Conservation (phyloP, 2,113 vertebrate genomes). For the Pyxicephalus adspersus region DNA sequence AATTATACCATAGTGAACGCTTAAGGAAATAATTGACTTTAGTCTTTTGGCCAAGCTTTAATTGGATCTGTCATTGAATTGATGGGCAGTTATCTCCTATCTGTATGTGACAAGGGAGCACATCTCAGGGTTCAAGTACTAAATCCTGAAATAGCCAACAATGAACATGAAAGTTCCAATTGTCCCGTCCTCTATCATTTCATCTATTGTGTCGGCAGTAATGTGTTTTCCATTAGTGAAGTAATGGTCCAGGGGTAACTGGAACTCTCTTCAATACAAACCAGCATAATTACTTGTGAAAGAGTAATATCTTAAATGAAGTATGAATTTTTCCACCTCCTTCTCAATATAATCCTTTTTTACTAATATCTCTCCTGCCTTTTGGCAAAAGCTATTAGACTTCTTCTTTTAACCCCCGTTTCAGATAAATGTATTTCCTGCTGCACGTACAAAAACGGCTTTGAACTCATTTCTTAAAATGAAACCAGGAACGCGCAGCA, state of each 20-base stretch:
- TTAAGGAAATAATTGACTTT: too few relatives aligned
- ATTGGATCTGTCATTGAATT: too few relatives aligned
- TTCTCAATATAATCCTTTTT: conserved; percentile 3
- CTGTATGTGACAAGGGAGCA: too few relatives aligned
- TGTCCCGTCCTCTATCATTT: conserved; percentile 11
- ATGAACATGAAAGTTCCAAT: not conserved
- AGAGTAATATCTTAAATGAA: conserved; percentile 2
- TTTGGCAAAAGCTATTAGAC: conserved; percentile 5
- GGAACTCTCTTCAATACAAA: conserved; percentile 6
- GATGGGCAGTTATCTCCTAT: too few relatives aligned
- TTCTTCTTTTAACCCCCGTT: not conserved
- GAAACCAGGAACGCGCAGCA: not conserved
- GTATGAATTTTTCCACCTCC: conserved; percentile 4
- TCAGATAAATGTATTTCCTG: not conserved
- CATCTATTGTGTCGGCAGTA: not conserved
- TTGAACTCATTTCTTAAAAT: conserved; percentile 1
- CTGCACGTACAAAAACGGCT: not conserved
- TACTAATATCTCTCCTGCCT: conserved; percentile 19
- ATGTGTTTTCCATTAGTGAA: conserved; percentile 18
- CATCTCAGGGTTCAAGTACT: not conserved
- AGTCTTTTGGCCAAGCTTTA: too few relatives aligned
- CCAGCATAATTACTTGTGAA: conserved; percentile 18
- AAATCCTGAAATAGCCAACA: not conserved
- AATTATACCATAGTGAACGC: too few relatives aligned
- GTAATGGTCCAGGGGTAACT: not conserved